These are phyloP conservation scores for Cossypha polioptera DNA, from an alignment of 2,797 vertebrate genomes.

Conservation along the genomic window DNA sequence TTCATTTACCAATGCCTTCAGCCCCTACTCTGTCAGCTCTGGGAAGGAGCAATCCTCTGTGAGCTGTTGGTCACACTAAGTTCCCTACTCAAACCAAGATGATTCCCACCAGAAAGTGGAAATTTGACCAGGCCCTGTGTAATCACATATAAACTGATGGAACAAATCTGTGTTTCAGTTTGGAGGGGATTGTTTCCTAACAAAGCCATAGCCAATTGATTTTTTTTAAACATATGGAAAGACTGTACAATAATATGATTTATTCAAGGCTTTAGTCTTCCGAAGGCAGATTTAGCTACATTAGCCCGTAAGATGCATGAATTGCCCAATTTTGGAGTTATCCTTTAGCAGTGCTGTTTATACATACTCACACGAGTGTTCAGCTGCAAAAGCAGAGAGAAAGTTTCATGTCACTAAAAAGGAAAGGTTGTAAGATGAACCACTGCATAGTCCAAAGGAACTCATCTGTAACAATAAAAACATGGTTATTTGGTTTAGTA, in stretches of 20 bases:
- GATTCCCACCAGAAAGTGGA: constrained; percentile 50
- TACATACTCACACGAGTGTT: not conserved
- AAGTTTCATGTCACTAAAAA: not conserved
- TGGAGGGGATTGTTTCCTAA: not conserved
- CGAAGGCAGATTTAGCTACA: not conserved
- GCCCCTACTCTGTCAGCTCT: not conserved
- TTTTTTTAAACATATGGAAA: not conserved
- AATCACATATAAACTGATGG: constrained; percentile 1
- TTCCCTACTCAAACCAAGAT: not conserved
- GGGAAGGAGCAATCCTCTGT: not conserved
- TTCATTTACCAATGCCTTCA: not conserved
- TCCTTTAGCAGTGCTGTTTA: not conserved
- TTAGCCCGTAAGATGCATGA: not conserved
- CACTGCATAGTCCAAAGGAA: not conserved
- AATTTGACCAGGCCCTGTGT: constrained; percentile 13
- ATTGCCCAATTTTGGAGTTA: not conserved
- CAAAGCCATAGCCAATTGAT: not conserved
- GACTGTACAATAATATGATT: not conserved
- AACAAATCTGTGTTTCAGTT: not conserved
- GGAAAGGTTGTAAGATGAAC: not conserved
- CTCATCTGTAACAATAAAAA: not conserved
- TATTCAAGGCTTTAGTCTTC: not conserved
- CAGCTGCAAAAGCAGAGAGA: not conserved
- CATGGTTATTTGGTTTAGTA: not conserved
- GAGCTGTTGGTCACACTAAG: not conserved